These are phyloP conservation scores for Emys orbicularis DNA, from an alignment of 2,797 vertebrate species.

Conservation along the genomic window DNA sequence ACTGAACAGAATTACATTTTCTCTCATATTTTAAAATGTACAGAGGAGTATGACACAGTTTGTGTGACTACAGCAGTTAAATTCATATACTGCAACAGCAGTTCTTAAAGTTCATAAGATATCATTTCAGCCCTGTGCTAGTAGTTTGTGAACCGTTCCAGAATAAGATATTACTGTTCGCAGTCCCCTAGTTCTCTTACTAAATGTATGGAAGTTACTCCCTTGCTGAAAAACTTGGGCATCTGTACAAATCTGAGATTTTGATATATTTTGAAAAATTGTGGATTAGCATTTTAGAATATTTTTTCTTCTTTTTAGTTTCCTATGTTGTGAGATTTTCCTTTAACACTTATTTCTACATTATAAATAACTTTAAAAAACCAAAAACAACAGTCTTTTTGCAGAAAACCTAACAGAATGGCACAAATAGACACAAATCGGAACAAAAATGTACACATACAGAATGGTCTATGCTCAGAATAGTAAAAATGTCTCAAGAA, in stretches of 20 bases:
- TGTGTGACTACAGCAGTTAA: neutral
- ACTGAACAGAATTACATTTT: neutral
- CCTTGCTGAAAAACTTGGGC: neutral
- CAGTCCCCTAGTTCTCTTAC: neutral
- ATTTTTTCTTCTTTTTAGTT: neutral
- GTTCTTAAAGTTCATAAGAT: neutral
- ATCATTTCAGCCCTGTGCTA: neutral
- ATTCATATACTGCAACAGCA: neutral
- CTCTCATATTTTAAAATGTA: neutral
- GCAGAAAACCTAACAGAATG: neutral
- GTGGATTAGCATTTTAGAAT: neutral
- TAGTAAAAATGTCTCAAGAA: neutral
- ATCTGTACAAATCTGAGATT: neutral
- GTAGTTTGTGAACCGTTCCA: neutral
- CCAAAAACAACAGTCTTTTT: neutral
- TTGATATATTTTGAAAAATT: neutral
- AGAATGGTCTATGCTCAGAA: neutral
- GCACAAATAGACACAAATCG: neutral
- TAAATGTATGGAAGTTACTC: neutral
- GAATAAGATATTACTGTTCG: accelerated
- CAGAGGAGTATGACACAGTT: neutral
- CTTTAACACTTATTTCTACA: neutral
- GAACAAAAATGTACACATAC: neutral
- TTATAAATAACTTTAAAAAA: neutral
- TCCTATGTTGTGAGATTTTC: neutral